phyloP scores from a whole-genome alignment of 2,797 vertebrate species.

The Pogonophryne albipinna region DNA sequence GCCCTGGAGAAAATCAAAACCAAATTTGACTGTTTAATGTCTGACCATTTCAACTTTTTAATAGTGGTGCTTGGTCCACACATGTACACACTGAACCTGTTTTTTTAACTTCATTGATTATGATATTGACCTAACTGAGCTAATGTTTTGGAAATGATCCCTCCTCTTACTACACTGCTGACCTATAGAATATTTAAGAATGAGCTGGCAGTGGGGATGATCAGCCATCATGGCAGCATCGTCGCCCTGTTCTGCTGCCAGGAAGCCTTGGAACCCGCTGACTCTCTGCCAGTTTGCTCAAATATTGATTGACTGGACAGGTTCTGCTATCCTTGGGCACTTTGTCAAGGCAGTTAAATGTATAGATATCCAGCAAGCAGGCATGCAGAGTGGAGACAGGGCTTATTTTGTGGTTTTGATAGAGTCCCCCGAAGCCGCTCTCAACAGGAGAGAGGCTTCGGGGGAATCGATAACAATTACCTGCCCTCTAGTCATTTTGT shows the following conservation, averaged over 20 bases:
- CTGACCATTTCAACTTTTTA: too few species aligned
- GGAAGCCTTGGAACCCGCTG: slow-evolving; percentile 69
- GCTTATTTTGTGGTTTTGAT: slow-evolving; percentile 85
- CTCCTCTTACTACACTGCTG: slow-evolving; percentile 46
- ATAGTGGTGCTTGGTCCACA: background rate
- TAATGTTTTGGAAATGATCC: slow-evolving; percentile 45
- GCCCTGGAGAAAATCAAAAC: too few species aligned
- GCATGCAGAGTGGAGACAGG: slow-evolving; percentile 73
- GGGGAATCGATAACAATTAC: slow-evolving; percentile 86
- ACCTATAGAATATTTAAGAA: slow-evolving; percentile 72
- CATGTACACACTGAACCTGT: background rate
- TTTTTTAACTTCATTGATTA: slow-evolving; percentile 6
- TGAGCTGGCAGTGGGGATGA: slow-evolving; percentile 68
- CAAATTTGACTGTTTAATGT: too few species aligned
- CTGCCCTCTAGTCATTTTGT: slow-evolving; percentile 85
- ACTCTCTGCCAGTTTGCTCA: slow-evolving; percentile 71
- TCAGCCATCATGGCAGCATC: slow-evolving; percentile 71
- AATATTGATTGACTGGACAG: slow-evolving; percentile 80
- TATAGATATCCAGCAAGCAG: slow-evolving; percentile 79
- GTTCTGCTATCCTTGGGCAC: slow-evolving; percentile 79
- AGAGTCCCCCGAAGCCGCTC: slow-evolving; percentile 77
- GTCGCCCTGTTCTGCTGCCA: slow-evolving; percentile 61
- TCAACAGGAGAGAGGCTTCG: slow-evolving; percentile 81
- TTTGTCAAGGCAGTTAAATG: slow-evolving; percentile 83
- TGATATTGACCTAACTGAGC: slow-evolving; percentile 8